phyloP scores from a whole-genome alignment of 2,113 vertebrate genomes.

The Siphamia tubifer region DNA sequence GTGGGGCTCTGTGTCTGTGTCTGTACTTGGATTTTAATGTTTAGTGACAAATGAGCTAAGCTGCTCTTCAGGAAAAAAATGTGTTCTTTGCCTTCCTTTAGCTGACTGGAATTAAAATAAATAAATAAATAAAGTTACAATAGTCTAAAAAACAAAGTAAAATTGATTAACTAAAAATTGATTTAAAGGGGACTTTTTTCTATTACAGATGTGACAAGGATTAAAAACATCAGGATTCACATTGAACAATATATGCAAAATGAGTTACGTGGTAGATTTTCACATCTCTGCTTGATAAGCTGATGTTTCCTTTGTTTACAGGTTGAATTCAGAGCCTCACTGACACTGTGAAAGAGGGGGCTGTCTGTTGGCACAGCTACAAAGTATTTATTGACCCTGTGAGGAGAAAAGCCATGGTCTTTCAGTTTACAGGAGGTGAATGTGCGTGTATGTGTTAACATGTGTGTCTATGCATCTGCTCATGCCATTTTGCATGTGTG shows the following conservation, averaged over 20 bases:
- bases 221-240: background rate
- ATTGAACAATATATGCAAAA: background rate
- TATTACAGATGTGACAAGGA: background rate
- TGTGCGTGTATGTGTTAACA: conserved; percentile 3
- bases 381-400: conserved; percentile 60
- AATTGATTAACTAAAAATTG: too few relatives aligned
- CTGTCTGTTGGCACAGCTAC: conserved; percentile 60
- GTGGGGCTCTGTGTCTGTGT: conserved; percentile 28
- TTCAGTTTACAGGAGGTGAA: conserved; percentile 20
- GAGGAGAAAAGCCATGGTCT: conserved; percentile 38
- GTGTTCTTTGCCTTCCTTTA: background rate
- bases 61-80: background rate
- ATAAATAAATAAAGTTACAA: too few relatives aligned
- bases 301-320: conserved; percentile 39
- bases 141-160: too few relatives aligned
- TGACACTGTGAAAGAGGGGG: conserved; percentile 47
- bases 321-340: conserved; percentile 37
- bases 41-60: conserved; percentile 7
- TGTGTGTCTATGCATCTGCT: conserved; percentile 14
- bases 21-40: conserved; percentile 11
- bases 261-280: background rate
- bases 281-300: conserved; percentile 4
- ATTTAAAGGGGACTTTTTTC: background rate
- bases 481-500: background rate
- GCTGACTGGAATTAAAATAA: too few relatives aligned